A percentile compares a stretch with the other conserved stretches of the same genome.
Evolutionary conservation across 2,113 vertebrate species (phyloP).

Genomic region (Dryoscopus gambensis): DNA sequence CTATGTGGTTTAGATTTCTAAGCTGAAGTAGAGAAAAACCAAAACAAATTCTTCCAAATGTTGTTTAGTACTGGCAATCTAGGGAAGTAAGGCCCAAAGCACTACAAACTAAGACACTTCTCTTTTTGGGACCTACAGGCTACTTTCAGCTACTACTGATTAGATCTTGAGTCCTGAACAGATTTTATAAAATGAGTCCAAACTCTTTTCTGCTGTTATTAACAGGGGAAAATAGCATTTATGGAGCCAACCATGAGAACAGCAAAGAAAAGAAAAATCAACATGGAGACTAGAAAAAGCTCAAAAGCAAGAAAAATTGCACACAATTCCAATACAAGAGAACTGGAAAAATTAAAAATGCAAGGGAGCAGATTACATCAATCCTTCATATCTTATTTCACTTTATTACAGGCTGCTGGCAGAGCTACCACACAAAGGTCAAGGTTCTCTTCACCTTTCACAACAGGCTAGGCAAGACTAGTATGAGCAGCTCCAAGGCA

Average conservation of each 20-base stretch:
- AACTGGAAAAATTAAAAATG: neutral
- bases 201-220: neutral
- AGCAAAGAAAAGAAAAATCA: neutral
- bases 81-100: neutral
- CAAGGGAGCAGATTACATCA: neutral
- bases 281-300: neutral
- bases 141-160: neutral
- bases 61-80: neutral
- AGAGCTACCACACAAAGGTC: neutral
- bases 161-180: neutral
- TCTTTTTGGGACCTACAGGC: neutral
- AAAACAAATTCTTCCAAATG: neutral
- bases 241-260: neutral
- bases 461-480: neutral
- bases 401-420: neutral
- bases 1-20: neutral
- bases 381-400: neutral
- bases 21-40: neutral
- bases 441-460: neutral
- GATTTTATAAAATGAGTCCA: neutral
- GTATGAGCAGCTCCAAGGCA: neutral
- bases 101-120: neutral
- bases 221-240: neutral
- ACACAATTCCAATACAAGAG: neutral
- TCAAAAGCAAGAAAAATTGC: neutral